phyloP scores from a whole-genome alignment of 2,797 vertebrate species.

The Peromyscus eremicus region DNA sequence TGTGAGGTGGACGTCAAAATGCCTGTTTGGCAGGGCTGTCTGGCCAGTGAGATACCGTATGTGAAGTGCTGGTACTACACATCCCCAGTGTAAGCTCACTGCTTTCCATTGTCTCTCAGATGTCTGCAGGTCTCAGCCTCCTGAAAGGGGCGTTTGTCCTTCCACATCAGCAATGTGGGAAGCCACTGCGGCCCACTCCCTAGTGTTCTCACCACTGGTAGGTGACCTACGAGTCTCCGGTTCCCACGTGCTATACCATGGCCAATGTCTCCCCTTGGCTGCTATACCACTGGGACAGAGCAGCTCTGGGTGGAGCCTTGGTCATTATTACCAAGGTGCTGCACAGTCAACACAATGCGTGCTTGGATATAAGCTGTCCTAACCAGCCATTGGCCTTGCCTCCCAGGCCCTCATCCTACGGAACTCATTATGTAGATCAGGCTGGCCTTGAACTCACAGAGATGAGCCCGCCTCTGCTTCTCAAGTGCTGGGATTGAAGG shows the following conservation, averaged over 20 bases:
- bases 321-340: neutral
- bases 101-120: neutral
- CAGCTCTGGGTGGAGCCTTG: neutral
- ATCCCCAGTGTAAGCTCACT: neutral
- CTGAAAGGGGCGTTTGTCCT: neutral
- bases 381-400: neutral
- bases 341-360: accelerated
- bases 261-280: neutral
- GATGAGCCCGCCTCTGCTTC: neutral
- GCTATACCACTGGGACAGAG: neutral
- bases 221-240: neutral
- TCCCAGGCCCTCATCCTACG: neutral
- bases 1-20: neutral
- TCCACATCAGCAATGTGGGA: neutral
- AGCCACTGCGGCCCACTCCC: neutral
- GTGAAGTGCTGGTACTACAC: neutral
- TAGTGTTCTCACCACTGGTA: neutral
- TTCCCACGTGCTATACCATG: too few relatives aligned
- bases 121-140: neutral
- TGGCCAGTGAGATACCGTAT: too few relatives aligned
- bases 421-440: neutral
- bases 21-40: neutral
- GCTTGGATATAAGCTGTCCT: neutral
- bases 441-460: neutral
- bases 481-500: neutral